Evolutionary conservation across 2,797 vertebrate genomes (phyloP).

Genomic region (Vespertilio murinus): DNA sequence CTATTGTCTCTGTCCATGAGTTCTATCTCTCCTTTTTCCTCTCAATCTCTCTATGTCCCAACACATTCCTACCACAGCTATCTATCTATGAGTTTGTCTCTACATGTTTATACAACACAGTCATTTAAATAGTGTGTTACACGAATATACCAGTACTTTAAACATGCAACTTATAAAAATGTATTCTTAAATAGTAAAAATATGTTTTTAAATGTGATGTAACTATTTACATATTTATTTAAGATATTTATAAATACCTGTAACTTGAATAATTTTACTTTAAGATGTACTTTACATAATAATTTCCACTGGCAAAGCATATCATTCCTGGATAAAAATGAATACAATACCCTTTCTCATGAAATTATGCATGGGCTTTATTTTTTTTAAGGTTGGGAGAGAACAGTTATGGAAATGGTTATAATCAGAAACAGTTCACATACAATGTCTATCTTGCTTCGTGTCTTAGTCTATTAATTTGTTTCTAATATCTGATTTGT

Average conservation of each 20-base stretch:
- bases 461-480: neutral
- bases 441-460: neutral
- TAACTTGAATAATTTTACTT: neutral
- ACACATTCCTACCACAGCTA: neutral
- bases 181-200: conserved; percentile 11
- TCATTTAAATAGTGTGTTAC: neutral
- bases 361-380: neutral
- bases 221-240: neutral
- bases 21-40: neutral
- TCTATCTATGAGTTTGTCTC: neutral
- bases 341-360: neutral
- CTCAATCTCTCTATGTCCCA: neutral
- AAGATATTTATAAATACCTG: neutral
- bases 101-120: neutral
- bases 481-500: neutral
- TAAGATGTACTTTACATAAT: neutral
- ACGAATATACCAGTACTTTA: neutral
- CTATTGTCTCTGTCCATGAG: neutral
- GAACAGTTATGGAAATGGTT: neutral
- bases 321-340: neutral
- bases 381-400: neutral
- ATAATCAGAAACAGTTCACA: neutral
- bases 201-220: neutral
- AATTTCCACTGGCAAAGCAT: neutral
- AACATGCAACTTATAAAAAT: neutral